A percentile compares a stretch with the other conserved stretches of the same genome.
Evolutionary conservation across 2,797 vertebrate genomes (phyloP).

Genomic region (Mionectes olivaceus): DNA sequence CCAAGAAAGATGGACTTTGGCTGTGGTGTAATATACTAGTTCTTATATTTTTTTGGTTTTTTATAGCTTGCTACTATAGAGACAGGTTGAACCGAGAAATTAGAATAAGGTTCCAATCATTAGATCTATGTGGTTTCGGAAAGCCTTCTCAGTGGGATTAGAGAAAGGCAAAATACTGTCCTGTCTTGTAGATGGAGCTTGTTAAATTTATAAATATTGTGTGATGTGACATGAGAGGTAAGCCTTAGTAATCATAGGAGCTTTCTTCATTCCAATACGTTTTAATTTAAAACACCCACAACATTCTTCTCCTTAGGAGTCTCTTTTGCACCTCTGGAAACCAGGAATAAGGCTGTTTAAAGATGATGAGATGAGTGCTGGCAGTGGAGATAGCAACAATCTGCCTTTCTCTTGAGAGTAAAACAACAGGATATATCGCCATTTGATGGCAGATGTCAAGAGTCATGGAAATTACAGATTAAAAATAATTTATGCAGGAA

Average conservation of each 20-base stretch:
- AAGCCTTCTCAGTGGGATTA: neutral
- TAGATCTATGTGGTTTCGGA: neutral
- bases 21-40: neutral
- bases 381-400: neutral
- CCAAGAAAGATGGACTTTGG: neutral
- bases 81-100: neutral
- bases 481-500: constrained; percentile 50
- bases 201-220: neutral
- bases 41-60: neutral
- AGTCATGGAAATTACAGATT: constrained; percentile 47
- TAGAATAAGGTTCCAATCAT: neutral
- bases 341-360: neutral
- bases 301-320: neutral
- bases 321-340: constrained; percentile 30
- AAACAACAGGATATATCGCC: neutral
- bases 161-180: neutral
- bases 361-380: constrained; percentile 5
- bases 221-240: neutral
- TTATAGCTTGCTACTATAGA: neutral
- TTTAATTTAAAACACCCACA: neutral
- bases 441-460: constrained; percentile 43
- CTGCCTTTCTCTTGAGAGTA: constrained; percentile 20
- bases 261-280: neutral
- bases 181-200: neutral
- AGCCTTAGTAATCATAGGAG: neutral